Percentiles rank a stretch among this genome's conserved stretches.
Evolutionary conservation across 2,888 invertebrate species (phyloP).

Genomic region (Alcis repandata): DNA sequence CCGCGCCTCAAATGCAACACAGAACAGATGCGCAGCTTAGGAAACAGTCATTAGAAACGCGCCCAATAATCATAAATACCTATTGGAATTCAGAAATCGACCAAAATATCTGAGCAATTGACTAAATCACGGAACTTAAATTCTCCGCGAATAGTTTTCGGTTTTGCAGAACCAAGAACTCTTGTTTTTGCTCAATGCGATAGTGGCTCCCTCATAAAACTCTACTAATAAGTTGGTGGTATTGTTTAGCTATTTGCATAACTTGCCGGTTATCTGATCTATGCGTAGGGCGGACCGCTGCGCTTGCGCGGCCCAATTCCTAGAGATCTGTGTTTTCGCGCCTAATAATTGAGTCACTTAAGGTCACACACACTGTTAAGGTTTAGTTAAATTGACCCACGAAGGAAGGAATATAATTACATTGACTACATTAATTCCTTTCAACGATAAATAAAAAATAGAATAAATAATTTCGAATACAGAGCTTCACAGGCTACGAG

Average conservation of each 20-base stretch:
- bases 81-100: conserved; percentile 2
- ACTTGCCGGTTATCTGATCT: conserved; percentile 41
- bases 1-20: conserved; percentile 13
- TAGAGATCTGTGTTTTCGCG: conserved; percentile 5
- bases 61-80: conserved; percentile 33
- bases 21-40: background rate
- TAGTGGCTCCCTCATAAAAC: background rate
- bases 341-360: too few relatives aligned
- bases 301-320: conserved; percentile 10
- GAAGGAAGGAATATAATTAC: too few relatives aligned
- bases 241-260: conserved; percentile 42
- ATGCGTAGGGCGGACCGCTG: conserved; percentile 25
- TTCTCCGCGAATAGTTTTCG: background rate
- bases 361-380: too few relatives aligned
- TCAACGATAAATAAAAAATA: too few relatives aligned
- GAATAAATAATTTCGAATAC: too few relatives aligned
- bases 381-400: too few relatives aligned
- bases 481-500: too few relatives aligned
- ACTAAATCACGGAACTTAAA: background rate
- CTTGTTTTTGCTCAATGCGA: too few relatives aligned
- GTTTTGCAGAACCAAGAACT: background rate
- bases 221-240: background rate
- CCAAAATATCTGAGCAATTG: background rate
- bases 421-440: too few relatives aligned
- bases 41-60: conserved; percentile 31